Evolutionary conservation across 2,113 vertebrate species (phyloP), one percentile per base, ranked within the genome.

Genomic region (Myotis yumanensis): DNA sequence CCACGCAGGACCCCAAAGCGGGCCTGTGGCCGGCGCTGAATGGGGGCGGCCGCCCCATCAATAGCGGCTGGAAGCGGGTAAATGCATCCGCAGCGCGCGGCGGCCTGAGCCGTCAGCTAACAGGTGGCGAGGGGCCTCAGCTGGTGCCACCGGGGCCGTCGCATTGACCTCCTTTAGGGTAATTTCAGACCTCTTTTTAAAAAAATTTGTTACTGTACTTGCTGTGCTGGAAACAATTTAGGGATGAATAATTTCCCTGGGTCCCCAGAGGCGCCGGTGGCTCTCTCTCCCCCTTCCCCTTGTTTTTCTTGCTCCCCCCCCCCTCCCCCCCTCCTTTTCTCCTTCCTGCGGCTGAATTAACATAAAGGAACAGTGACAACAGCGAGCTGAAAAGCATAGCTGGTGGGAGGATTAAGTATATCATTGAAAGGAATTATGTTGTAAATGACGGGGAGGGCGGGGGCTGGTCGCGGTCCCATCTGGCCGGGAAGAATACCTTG

Each of bases 401-500:
- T 99, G 99, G 99, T 99, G 99, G 99, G 99, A 99, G 99, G 99
- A 99, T 99, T 99, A 99, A 99, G 98, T 99, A 98, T 99, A 99
- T 99, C 99, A 99, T 99, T 99, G 99, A 99, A 99, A 99, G 98
- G 99, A 99, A 99, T 99, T 99, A 99, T 99, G 99, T 99, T 99
- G 99, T 99, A 99, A 99, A 99, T 99, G 99, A 99, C 98, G 97
- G 99, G 99, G 99, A 99, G 99, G 98, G 97, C 98, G 96, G 97
- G 98, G 98, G 99, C 98, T 98, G 98, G 98, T 98, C 98, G 97
- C 98, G 98, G 97, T 98, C 99, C 99, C 99, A 99, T 99, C 99
- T 99, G 99, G 99, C 99, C 99, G 99, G 99, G 99, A 99, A 99
- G 99, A 99, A 99, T 99, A 99, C 99, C 99, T 99, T 99, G 99